Percentiles rank a stretch among this genome's conserved stretches.
Evolutionary conservation across 2,797 vertebrate genomes (phyloP).

Genomic region (Cirrhinus mrigala): DNA sequence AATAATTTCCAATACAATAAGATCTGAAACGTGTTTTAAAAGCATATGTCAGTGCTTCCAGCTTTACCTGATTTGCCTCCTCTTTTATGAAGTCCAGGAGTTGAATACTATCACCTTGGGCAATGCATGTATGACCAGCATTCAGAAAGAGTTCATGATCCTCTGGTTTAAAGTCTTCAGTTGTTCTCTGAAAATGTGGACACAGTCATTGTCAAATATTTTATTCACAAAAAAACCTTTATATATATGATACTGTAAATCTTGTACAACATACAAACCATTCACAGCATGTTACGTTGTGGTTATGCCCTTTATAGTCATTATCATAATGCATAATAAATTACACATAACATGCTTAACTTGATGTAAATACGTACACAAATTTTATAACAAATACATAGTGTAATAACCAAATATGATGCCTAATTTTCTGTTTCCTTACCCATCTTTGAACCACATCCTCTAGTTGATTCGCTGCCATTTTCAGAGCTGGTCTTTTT

Average conservation of each 20-base stretch:
- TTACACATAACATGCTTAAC: not conserved
- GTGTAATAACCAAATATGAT: not conserved
- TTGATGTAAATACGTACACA: not conserved
- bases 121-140: constrained; percentile 84
- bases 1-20: not conserved
- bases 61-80: constrained; percentile 88
- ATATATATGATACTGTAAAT: no score
- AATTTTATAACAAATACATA: not conserved
- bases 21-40: not conserved
- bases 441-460: constrained; percentile 89
- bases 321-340: not conserved
- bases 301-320: not conserved
- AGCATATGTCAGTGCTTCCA: not conserved
- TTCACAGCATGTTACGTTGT: not conserved
- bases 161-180: constrained; percentile 85
- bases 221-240: not conserved
- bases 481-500: constrained; percentile 61
- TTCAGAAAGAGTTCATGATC: constrained; percentile 86
- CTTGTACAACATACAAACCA: not conserved
- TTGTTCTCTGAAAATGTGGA: constrained; percentile 73
- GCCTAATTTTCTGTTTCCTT: constrained; percentile 68
- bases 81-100: constrained; percentile 86
- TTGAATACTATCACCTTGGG: constrained; percentile 76
- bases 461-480: constrained; percentile 85
- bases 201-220: constrained; percentile 1